Base-by-base conservation (phyloP, 2,888 invertebrate species). In the Drosophila recens region DNA sequence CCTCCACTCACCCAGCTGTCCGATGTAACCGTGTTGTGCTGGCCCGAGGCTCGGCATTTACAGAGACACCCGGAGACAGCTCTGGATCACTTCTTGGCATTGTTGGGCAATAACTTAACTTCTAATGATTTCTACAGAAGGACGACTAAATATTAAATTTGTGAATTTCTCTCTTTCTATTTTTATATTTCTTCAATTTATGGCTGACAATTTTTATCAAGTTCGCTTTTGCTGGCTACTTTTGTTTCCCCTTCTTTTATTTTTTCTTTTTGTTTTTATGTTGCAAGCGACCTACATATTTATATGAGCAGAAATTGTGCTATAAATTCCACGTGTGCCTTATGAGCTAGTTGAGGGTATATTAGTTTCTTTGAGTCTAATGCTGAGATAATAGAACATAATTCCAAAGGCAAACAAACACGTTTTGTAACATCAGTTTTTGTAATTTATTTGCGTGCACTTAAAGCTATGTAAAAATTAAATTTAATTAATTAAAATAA, bases 91-190 rank as follows among this genome's bases (percentile, higher is more conserved):
- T 49, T n/a, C 30, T 4, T 38, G 11, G 17, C 62, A 36, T 54
- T 79, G 79, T 65, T 63, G 59, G 65, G 46, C 56, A 73, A 67
- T 62, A 53, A 64, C 65, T 74, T 74, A 65, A 74, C 46, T 62
- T 51, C 43, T 15, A 13, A n/a, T 20, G 34, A 20, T 27, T 59
- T 49, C 17, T 10, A 30, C 33, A 10, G 9, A 46, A 23, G 30
- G 30, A 23, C 23, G 8, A 36, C 8, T 53, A 33, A 43, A 67
- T 62, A 42, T 66, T 49, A 51, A 34, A 46, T 45, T 46, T 13
- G 0, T 36, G 34, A 27, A 34, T 40, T 45, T 43, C 11, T 20
- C 23, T 43, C 6, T 10, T 27, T 27, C 5, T 27, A 13, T 13
- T 38, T 33, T 6, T 13, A 13, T 40, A 43, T n/a, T 1, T 11